Conservation (phyloP, 2,888 invertebrate species). For the Oxyteleia sp. region DNA sequence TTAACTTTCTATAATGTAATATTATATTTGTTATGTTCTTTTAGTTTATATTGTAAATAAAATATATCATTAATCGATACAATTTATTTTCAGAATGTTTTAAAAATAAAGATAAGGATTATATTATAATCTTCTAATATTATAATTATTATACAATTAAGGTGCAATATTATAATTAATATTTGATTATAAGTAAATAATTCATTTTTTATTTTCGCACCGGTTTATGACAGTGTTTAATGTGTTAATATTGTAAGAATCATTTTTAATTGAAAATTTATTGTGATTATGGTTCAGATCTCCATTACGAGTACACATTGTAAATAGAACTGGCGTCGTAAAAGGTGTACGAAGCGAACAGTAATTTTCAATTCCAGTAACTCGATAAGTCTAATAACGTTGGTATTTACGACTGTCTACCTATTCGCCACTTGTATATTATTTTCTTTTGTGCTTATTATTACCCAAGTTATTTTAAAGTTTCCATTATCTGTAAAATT, state of each 20-base stretch:
- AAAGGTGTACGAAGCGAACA: background rate
- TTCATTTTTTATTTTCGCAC: no score
- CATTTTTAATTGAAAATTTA: background rate
- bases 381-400: background rate
- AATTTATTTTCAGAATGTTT: background rate
- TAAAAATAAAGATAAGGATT: background rate
- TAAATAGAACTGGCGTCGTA: background rate
- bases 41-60: no score
- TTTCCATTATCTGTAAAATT: slow-evolving; percentile 3
- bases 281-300: background rate
- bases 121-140: background rate
- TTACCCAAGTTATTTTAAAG: slow-evolving; percentile 8
- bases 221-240: background rate
- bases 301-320: background rate
- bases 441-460: background rate
- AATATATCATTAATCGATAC: no score
- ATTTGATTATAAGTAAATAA: background rate
- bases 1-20: background rate
- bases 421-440: background rate
- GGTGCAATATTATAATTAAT: background rate
- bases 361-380: background rate
- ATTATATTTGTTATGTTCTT: no score
- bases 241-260: background rate
- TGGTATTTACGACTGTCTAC: background rate
- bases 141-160: background rate